Percentiles rank a stretch among this genome's conserved stretches.
These are phyloP conservation scores for Baronia brevicornis DNA, from an alignment of 2,888 invertebrate genomes.

Conservation along the genomic window DNA sequence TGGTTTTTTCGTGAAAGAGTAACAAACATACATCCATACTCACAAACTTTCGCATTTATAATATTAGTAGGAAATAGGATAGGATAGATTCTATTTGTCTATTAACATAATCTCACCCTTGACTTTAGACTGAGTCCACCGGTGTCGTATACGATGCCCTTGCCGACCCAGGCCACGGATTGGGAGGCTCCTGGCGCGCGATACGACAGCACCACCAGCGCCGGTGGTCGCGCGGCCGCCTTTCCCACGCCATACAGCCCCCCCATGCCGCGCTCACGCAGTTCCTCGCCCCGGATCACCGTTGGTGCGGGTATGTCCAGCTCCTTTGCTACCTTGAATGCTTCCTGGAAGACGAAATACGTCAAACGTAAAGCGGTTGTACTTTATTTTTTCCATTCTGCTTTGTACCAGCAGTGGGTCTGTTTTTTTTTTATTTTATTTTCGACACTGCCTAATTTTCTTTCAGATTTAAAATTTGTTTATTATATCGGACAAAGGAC, in stretches of 20 bases:
- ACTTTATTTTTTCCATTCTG: no score
- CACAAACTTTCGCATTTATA: no score
- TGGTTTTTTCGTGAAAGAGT: no score
- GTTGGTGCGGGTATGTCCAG: constrained; percentile 78
- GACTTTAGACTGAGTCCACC: constrained; percentile 94
- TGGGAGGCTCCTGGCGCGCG: constrained; percentile 72
- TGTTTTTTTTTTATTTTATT: no score
- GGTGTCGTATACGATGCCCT: constrained; percentile 96
- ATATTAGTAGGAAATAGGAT: no score
- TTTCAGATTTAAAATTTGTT: no score
- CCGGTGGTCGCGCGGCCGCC: constrained; percentile 69
- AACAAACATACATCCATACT: no score
- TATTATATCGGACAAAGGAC: no score
- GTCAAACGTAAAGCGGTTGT: no score
- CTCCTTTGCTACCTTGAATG: constrained; percentile 77
- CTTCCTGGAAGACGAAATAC: constrained; percentile 78
- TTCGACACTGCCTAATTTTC: no score
- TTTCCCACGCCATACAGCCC: constrained; percentile 91
- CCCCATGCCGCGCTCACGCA: constrained; percentile 85
- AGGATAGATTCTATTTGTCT: no score
- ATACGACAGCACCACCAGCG: constrained; percentile 81
- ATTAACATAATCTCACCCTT: constrained; percentile 78
- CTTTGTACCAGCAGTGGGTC: no score
- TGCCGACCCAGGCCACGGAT: constrained; percentile 92
- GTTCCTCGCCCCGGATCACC: constrained; percentile 86